Conservation (phyloP, 1,140 invertebrate species). For the Pseudomyrmex concolor region DNA sequence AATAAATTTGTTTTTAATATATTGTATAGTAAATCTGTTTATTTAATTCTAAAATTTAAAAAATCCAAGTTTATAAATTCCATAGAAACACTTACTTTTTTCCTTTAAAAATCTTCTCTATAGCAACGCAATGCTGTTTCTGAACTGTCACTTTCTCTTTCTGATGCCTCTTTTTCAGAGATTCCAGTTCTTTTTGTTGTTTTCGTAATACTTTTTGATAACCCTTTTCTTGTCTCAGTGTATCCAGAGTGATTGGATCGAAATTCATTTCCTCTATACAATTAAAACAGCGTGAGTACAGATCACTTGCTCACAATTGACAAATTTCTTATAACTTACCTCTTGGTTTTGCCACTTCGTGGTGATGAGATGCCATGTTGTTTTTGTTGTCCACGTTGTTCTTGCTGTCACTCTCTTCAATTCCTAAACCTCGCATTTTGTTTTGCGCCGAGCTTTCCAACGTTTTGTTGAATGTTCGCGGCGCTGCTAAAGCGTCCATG, state of each 20-base stretch:
- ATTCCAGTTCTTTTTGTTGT: conserved; percentile 97
- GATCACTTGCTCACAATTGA: conserved; percentile 52
- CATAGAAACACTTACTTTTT: conserved; percentile 90
- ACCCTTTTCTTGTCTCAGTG: conserved; percentile 95
- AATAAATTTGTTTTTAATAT: too few relatives aligned
- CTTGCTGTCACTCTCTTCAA: conserved; percentile 82
- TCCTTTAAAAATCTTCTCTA: conserved; percentile 97
- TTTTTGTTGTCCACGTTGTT: conserved; percentile 70
- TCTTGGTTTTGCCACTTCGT: conserved; percentile 80
- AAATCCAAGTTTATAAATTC: too few relatives aligned
- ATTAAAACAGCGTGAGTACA: conserved; percentile 44
- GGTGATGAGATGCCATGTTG: conserved; percentile 77
- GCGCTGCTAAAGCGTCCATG: conserved; percentile 98
- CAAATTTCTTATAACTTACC: conserved; percentile 70
- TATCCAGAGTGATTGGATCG: conserved; percentile 96
- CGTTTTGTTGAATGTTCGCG: conserved; percentile 91
- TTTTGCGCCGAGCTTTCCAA: conserved; percentile 78
- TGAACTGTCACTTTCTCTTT: conserved; percentile 97
- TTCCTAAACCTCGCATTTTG: conserved; percentile 82
- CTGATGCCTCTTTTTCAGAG: conserved; percentile 95
- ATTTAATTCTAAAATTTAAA: neutral
- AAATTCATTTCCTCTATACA: conserved; percentile 90
- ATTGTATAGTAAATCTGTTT: neutral
- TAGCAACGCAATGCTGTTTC: conserved; percentile 96
- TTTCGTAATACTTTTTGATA: conserved; percentile 98